These are phyloP conservation scores for Phylloscopus collybita DNA, from an alignment of 2,797 vertebrate genomes.

Conservation along the genomic window DNA sequence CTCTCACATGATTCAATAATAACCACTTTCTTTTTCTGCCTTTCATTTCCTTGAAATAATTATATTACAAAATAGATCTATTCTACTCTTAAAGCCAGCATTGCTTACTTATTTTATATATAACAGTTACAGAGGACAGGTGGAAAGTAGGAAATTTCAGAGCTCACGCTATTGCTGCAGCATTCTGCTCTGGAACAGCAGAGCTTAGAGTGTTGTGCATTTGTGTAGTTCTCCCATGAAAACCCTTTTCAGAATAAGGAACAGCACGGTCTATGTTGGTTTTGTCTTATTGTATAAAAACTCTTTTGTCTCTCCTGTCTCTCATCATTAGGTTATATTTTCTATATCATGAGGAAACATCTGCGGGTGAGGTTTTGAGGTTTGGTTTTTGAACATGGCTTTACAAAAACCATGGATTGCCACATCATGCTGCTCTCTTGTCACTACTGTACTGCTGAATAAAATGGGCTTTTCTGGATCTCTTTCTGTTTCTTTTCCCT, in stretches of 20 bases:
- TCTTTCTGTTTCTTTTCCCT: background rate
- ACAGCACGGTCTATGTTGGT: accelerated
- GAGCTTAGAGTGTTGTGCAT: background rate
- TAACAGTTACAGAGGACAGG: background rate
- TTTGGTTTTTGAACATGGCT: background rate
- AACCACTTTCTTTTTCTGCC: conserved; percentile 6
- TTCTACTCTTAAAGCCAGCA: background rate
- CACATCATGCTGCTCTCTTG: background rate
- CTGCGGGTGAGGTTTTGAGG: background rate
- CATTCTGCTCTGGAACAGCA: background rate
- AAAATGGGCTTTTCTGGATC: background rate
- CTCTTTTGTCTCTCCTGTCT: background rate
- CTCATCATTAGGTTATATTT: background rate
- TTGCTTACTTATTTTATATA: background rate
- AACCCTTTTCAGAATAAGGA: background rate
- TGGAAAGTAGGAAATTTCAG: background rate
- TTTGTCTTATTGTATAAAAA: background rate
- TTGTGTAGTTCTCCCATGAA: background rate
- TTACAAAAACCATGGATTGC: background rate
- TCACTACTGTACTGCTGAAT: background rate
- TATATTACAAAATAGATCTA: background rate
- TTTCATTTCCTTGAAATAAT: conserved; percentile 48
- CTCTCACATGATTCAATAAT: conserved; percentile 12
- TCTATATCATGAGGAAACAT: background rate
- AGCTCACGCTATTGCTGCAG: background rate